Base-by-base conservation (phyloP, 2,113 vertebrate genomes). In the Calidris pugnax region DNA sequence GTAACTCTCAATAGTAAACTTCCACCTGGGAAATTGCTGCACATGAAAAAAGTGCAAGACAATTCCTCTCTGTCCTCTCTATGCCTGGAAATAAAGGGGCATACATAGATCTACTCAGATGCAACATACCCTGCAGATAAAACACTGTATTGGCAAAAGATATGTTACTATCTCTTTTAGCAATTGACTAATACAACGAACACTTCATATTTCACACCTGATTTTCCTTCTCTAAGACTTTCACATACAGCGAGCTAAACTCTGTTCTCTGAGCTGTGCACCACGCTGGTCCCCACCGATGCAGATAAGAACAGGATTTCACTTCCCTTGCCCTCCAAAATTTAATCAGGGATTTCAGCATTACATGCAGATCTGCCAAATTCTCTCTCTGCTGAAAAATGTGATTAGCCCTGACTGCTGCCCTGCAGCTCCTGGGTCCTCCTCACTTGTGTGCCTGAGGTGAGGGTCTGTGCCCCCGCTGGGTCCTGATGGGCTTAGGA, bases 201-300 rank as follows among this genome's bases (percentile, higher is more conserved):
- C 12, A 28, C 1, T 4, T 90, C 23, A 9, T 43, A 12, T 75
- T 84, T 84, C 3, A 32, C 41, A 62, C 1, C 9, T 73, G 1
- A 56, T 18, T 79, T 76, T 9, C 14, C 59, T 86, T 79, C 83
- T 60, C 17, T 20, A 84, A 74, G 27, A 37, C 8, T 71, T 80
- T 73, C 30, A n/a, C 3, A 22, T 13, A 30, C 2, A 32, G 7
- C 41, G 18, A 75, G 19, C 35, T 43, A 67, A 78, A 71, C 57
- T 48, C n/a, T 55, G 3, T 63, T 79, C 10, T 59, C 43, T 19
- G 26, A 74, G 14, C 16, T 41, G 6, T 59, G 24, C 10, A n/a
- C 10, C 0, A 0, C 53, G 13, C 13, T 80, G 17, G 55, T 77
- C 24, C 28, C 23, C 18, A 43, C 3, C 0, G 4, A 22, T 6